These are phyloP conservation scores for Tachyglossus aculeatus DNA, from an alignment of 2,797 vertebrate genomes.

Conservation along the genomic window DNA sequence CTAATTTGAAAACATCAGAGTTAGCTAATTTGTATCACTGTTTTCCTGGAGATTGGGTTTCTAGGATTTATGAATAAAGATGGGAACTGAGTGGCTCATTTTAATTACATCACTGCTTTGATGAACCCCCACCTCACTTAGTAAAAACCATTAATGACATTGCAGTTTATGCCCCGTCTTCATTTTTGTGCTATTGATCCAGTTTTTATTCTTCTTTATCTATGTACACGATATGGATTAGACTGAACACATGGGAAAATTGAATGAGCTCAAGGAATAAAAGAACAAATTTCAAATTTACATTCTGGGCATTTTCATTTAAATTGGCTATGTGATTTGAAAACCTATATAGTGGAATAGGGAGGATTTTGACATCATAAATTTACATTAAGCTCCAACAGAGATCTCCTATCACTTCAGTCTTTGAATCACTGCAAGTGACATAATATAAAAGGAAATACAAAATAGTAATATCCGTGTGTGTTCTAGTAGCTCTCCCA, in stretches of 20 bases:
- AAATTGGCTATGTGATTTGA: neutral
- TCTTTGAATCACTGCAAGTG: constrained; percentile 6
- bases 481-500: neutral
- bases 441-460: neutral
- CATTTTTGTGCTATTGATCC: neutral
- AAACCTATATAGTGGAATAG: neutral
- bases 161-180: constrained; percentile 5
- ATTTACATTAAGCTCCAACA: constrained; percentile 16
- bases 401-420: neutral
- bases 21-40: neutral
- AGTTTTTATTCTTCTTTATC: neutral
- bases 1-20: neutral
- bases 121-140: neutral
- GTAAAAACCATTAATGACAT: neutral
- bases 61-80: constrained; percentile 1
- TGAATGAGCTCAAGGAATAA: constrained; percentile 17
- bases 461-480: neutral
- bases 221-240: constrained; percentile 15
- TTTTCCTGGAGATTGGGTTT: neutral
- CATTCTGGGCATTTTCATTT: constrained; percentile 4
- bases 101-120: constrained; percentile 20
- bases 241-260: constrained; percentile 13
- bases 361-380: neutral
- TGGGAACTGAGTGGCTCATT: neutral
- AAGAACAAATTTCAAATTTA: constrained; percentile 22